Percentiles rank a stretch among this genome's conserved stretches.
Evolutionary conservation across 2,113 vertebrate species (phyloP).

Genomic region (Cygnus atratus): DNA sequence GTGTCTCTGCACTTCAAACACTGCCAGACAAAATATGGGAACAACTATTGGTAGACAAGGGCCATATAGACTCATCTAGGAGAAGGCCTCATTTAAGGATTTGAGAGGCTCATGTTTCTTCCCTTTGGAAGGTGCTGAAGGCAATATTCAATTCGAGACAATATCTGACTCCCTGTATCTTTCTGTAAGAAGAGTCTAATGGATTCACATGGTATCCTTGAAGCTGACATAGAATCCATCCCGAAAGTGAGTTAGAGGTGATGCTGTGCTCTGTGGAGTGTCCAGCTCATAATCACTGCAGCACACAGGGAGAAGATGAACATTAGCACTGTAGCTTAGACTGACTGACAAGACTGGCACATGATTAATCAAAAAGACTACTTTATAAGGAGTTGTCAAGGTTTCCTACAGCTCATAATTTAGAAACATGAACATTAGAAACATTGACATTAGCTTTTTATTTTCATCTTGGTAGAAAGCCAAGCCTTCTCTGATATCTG

Average conservation of each 20-base stretch:
- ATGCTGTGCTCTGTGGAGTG: rapidly evolving
- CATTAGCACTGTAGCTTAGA: not conserved
- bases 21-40: not conserved
- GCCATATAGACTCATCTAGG: not conserved
- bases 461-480: not conserved
- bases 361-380: not conserved
- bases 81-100: not conserved
- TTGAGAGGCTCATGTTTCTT: not conserved
- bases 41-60: not conserved
- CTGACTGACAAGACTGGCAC: not conserved
- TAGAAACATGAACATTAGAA: not conserved
- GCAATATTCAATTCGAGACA: not conserved
- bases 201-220: not conserved
- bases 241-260: not conserved
- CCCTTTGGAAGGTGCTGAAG: not conserved
- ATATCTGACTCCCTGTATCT: not conserved
- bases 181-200: not conserved
- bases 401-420: not conserved
- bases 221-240: not conserved
- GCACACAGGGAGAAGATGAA: not conserved
- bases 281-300: not conserved
- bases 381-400: not conserved
- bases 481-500: not conserved
- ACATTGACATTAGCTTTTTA: not conserved
- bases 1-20: not conserved